Conservation (phyloP, 1,140 invertebrate genomes). For the Cydia fagiglandana region DNA sequence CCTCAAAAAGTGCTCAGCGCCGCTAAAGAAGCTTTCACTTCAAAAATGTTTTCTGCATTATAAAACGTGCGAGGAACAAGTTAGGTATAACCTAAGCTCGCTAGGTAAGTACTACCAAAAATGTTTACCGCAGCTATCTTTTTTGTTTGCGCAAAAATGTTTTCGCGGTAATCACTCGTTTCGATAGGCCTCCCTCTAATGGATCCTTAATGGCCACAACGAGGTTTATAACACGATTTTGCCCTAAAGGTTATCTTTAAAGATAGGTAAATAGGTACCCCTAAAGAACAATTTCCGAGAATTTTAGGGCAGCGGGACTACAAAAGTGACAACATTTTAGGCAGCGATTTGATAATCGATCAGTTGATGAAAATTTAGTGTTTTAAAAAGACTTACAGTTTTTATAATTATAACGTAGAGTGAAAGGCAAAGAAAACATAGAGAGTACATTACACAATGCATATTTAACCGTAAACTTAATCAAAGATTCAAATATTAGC, state of each 20-base stretch:
- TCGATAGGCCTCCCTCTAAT: conserved; percentile 11
- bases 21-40: too few relatives aligned
- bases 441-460: too few relatives aligned
- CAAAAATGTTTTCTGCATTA: too few relatives aligned
- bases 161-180: not conserved
- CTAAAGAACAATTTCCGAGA: not conserved
- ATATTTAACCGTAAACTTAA: too few relatives aligned
- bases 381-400: too few relatives aligned
- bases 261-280: not conserved
- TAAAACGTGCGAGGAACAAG: too few relatives aligned
- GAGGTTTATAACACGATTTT: conserved; percentile 8
- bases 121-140: not conserved
- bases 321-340: not conserved
- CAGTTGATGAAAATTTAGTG: too few relatives aligned
- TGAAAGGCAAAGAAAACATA: too few relatives aligned
- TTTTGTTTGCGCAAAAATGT: conserved; percentile 2
- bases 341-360: not conserved
- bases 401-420: too few relatives aligned
- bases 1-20: too few relatives aligned
- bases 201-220: not conserved
- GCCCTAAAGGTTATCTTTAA: conserved; percentile 1
- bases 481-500: too few relatives aligned
- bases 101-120: not conserved
- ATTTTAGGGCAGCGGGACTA: not conserved
- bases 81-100: too few relatives aligned